Evolutionary conservation across 2,113 vertebrate species (phyloP).

Genomic region (Sapajus apella): DNA sequence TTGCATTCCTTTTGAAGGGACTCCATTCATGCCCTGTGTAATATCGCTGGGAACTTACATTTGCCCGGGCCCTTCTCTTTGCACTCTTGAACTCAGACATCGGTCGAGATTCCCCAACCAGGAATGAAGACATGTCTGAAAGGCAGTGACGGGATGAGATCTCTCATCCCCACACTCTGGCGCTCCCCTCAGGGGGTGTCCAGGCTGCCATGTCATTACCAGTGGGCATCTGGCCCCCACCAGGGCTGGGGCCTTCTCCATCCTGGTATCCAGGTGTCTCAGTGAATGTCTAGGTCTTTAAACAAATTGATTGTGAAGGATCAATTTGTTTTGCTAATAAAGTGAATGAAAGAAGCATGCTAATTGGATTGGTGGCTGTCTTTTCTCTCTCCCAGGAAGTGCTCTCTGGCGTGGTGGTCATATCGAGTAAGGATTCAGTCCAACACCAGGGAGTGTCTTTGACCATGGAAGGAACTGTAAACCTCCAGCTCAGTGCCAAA

Average conservation of each 20-base stretch:
- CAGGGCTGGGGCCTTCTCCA: neutral
- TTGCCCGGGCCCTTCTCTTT: neutral
- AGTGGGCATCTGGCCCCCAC: accelerated
- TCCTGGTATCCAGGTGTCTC: neutral
- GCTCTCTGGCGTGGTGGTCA: slow-evolving; percentile 92
- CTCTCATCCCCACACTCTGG: accelerated
- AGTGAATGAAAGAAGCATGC: accelerated
- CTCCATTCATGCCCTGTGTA: accelerated
- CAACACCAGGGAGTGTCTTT: slow-evolving; percentile 95
- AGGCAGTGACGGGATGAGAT: neutral
- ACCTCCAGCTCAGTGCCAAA: slow-evolving; percentile 97
- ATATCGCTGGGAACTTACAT: neutral
- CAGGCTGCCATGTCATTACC: neutral
- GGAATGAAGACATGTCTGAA: neutral
- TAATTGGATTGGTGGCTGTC: neutral
- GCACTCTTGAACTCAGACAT: neutral
- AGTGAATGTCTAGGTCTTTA: neutral
- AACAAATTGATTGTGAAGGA: neutral
- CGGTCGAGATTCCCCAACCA: neutral
- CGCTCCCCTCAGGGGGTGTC: neutral
- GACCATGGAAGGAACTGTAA: slow-evolving; percentile 95
- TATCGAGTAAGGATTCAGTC: slow-evolving; percentile 91
- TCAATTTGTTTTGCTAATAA: neutral
- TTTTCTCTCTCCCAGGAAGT: slow-evolving; percentile 85
- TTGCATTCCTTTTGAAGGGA: neutral